These are phyloP conservation scores for Globodera ellingtonae DNA, from an alignment of 1,140 invertebrate species.

Conservation along the genomic window DNA sequence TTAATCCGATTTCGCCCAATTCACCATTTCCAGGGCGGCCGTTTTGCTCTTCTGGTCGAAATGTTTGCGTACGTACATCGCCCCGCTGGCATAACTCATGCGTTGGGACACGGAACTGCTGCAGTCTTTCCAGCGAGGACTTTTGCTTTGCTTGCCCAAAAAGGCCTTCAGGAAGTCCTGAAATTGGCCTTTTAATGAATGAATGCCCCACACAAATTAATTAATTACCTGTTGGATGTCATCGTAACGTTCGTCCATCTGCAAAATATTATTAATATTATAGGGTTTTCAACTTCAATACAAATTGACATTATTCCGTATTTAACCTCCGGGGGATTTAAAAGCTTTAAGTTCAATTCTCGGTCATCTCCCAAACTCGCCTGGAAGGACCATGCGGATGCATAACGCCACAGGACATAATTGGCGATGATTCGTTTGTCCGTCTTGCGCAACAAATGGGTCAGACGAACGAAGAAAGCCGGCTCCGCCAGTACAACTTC, in stretches of 20 bases:
- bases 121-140: conserved; percentile 57
- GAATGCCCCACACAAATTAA: conserved; percentile 9
- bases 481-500: conserved; percentile 51
- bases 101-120: conserved; percentile 27
- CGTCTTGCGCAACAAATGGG: conserved; percentile 38
- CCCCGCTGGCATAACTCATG: conserved; percentile 47
- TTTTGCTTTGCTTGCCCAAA: conserved; percentile 52
- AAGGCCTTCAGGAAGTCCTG: conserved; percentile 52
- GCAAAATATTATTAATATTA: conserved; percentile 13
- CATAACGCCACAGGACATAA: conserved; percentile 54
- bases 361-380: not conserved
- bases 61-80: conserved; percentile 55
- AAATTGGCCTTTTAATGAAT: not conserved
- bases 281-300: no score
- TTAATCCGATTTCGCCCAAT: no score
- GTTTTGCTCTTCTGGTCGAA: conserved; percentile 42
- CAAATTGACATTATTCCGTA: no score
- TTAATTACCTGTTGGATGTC: conserved; percentile 47
- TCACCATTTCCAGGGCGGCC: conserved; percentile 55
- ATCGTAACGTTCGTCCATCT: conserved; percentile 54
- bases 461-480: conserved; percentile 42
- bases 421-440: conserved; percentile 48
- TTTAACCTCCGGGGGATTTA: no score
- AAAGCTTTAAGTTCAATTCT: no score
- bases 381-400: conserved; percentile 47